These are phyloP conservation scores for Gari tellinella DNA, from an alignment of 2,888 invertebrate genomes.

Conservation along the genomic window DNA sequence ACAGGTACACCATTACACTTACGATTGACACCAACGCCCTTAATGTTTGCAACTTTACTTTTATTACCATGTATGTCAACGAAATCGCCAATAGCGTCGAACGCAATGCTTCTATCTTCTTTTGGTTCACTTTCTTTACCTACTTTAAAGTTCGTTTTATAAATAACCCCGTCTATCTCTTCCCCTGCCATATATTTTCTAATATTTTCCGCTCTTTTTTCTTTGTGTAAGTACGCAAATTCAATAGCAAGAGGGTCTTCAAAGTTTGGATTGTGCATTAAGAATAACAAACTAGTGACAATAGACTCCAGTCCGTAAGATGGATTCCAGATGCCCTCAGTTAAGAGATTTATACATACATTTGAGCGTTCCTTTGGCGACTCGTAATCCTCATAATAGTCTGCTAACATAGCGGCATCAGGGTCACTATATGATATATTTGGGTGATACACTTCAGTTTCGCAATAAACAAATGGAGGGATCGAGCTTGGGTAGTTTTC, in stretches of 20 bases:
- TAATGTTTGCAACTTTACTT: too few species aligned
- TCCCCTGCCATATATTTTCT: conserved; percentile 40
- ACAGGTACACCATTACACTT: too few species aligned
- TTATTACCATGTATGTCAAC: too few species aligned
- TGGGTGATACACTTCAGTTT: conserved; percentile 50
- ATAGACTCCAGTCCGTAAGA: conserved; percentile 29
- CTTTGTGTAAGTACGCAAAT: conserved; percentile 3
- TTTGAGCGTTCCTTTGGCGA: conserved; percentile 12
- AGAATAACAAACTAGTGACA: conserved; percentile 30
- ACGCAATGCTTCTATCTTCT: conserved; percentile 1
- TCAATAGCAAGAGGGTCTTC: conserved; percentile 26
- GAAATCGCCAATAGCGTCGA: too few species aligned
- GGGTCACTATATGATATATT: conserved; percentile 35
- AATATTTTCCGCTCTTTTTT: conserved; percentile 30
- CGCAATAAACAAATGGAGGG: conserved; percentile 36
- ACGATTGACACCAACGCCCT: too few species aligned
- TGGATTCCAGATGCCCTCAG: conserved; percentile 24
- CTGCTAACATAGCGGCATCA: not conserved
- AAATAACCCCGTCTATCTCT: conserved; percentile 19
- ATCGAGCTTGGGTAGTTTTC: conserved; percentile 7
- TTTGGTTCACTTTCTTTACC: conserved; percentile 16
- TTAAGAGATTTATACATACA: conserved; percentile 47
- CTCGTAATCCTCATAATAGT: not conserved
- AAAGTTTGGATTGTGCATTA: conserved; percentile 42
- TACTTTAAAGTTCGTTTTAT: conserved; percentile 20